Percentiles rank a stretch among this genome's conserved stretches.
Evolutionary conservation across 1,140 invertebrate genomes (phyloP).

Genomic region (Drosophila saltans): DNA sequence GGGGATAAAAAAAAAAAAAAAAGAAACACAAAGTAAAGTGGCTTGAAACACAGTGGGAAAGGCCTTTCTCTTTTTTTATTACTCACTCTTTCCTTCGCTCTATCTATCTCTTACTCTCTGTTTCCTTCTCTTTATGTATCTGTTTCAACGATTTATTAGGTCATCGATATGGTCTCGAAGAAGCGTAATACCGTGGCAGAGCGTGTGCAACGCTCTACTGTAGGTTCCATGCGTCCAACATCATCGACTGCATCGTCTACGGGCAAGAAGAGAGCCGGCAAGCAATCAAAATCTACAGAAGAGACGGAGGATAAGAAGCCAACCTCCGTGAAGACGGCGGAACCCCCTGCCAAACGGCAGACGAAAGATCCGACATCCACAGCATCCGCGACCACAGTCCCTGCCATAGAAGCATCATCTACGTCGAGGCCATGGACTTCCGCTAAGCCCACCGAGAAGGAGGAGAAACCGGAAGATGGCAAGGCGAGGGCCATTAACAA

Average conservation of each 20-base stretch:
- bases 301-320: constrained; percentile 58
- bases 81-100: neutral
- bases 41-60: constrained; percentile 6
- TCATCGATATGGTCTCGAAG: constrained; percentile 72
- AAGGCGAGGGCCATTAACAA: constrained; percentile 80
- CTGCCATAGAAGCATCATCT: constrained; percentile 19
- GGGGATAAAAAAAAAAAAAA: constrained; percentile 5
- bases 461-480: constrained; percentile 72
- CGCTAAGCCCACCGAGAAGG: constrained; percentile 36
- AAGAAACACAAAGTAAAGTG: constrained; percentile 23
- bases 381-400: constrained; percentile 5
- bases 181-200: constrained; percentile 72
- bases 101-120: constrained; percentile 6
- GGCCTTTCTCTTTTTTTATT: neutral
- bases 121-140: constrained; percentile 16
- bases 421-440: constrained; percentile 1
- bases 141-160: constrained; percentile 20
- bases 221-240: constrained; percentile 36
- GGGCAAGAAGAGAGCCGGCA: constrained; percentile 58
- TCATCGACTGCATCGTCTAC: constrained; percentile 27
- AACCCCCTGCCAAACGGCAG: constrained; percentile 39
- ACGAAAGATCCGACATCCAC: constrained; percentile 20
- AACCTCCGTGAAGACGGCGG: constrained; percentile 6
- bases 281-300: constrained; percentile 51
- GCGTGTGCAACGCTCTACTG: constrained; percentile 65